These are phyloP conservation scores for Fissipunctia ypsillon DNA, from an alignment of 2,888 invertebrate genomes.

Conservation along the genomic window DNA sequence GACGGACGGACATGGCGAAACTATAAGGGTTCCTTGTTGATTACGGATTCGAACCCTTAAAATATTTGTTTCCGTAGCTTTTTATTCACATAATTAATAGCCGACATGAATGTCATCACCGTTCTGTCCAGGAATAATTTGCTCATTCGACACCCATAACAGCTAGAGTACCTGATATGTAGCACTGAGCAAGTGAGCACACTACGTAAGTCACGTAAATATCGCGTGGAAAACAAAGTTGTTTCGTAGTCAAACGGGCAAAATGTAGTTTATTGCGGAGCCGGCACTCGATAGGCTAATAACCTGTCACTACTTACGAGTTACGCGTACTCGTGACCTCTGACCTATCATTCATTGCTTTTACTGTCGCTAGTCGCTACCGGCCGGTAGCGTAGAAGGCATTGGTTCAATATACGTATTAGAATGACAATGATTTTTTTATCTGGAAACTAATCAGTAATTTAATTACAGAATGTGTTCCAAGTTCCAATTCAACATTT, in stretches of 20 bases:
- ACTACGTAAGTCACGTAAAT: background rate
- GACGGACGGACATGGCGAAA: too few relatives aligned
- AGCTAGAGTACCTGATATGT: background rate
- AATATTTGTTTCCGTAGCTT: too few relatives aligned
- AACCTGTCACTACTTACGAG: conserved; percentile 62
- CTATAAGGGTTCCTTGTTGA: too few relatives aligned
- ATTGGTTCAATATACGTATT: conserved; percentile 20
- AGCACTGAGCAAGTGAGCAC: background rate
- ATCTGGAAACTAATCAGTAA: conserved; percentile 10
- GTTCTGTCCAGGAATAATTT: background rate
- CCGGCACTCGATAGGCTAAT: conserved; percentile 55
- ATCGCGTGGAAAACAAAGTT: conserved; percentile 24
- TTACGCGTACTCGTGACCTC: conserved; percentile 58
- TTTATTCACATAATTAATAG: too few relatives aligned
- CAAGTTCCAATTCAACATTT: background rate
- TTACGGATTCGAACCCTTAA: too few relatives aligned
- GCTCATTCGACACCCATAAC: background rate
- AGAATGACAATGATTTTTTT: conserved; percentile 8
- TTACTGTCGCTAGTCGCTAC: conserved; percentile 30
- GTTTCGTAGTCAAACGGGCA: conserved; percentile 15
- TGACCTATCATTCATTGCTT: conserved; percentile 59
- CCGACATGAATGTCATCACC: too few relatives aligned
- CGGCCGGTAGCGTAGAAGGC: conserved; percentile 10
- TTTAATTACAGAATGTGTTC: conserved; percentile 1
- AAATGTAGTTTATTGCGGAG: conserved; percentile 50